These are phyloP conservation scores for Phymanthus crucifer DNA, from an alignment of 92 coral and sea anemone species.

Conservation along the genomic window DNA sequence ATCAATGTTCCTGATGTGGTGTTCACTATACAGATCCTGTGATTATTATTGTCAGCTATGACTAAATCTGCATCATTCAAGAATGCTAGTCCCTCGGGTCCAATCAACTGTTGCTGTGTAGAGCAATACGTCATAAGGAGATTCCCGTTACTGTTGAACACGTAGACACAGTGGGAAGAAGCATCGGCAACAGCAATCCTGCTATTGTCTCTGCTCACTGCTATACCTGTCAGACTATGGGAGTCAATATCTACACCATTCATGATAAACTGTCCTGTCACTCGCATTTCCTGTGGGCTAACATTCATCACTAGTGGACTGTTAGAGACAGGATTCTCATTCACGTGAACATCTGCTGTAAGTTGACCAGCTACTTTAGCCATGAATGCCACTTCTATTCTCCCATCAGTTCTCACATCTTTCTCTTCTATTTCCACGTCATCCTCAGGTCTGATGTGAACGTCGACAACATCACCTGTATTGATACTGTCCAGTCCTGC, in stretches of 20 bases:
- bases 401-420: conserved; percentile 9
- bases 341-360: conserved; percentile 31
- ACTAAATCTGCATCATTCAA: conserved; percentile 26
- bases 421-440: conserved; percentile 9
- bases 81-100: conserved; percentile 24
- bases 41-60: background rate
- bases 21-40: conserved; percentile 13
- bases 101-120: conserved; percentile 1
- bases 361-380: conserved; percentile 27
- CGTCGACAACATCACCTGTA: background rate
- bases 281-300: background rate
- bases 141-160: conserved; percentile 22
- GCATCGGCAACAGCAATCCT: conserved; percentile 24
- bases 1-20: conserved; percentile 21
- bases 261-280: background rate
- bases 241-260: conserved; percentile 5
- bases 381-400: conserved; percentile 14
- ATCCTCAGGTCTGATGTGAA: conserved; percentile 23
- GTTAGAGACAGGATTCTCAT: conserved; percentile 21
- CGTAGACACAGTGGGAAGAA: background rate
- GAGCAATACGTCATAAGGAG: conserved; percentile 4
- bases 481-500: background rate
- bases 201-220: conserved; percentile 24
- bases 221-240: background rate
- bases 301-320: conserved; percentile 31